Percentiles rank a stretch among this genome's conserved stretches.
These are phyloP conservation scores for Chydorus sphaericus DNA, from an alignment of 2,888 invertebrate genomes.

Conservation along the genomic window DNA sequence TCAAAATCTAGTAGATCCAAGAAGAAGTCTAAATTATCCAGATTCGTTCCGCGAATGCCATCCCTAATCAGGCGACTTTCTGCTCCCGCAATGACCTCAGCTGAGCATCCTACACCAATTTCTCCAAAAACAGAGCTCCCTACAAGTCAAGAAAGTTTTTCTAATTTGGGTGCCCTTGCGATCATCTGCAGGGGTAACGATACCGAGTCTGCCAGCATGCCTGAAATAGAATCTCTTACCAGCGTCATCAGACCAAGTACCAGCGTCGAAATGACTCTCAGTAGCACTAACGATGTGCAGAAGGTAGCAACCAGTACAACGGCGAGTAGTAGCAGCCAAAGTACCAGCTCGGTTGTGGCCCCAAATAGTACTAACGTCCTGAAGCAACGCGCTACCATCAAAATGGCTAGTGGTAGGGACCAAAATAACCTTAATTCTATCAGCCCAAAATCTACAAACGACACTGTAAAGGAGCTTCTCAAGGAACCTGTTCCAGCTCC, in stretches of 20 bases:
- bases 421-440: neutral
- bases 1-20: too few species aligned
- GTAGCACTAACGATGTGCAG: neutral
- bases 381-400: too few species aligned
- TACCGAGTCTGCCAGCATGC: too few species aligned
- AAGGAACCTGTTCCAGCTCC: constrained; percentile 19
- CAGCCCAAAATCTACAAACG: too few species aligned
- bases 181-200: constrained; percentile 4
- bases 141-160: neutral
- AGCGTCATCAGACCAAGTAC: neutral
- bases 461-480: constrained; percentile 9
- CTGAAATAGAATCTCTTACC: neutral
- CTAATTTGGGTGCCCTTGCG: neutral
- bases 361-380: too few species aligned
- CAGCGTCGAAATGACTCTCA: neutral
- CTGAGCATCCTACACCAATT: too few species aligned
- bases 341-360: too few species aligned
- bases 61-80: neutral
- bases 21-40: neutral
- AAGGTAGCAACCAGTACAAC: too few species aligned
- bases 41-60: neutral
- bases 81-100: neutral
- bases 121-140: neutral
- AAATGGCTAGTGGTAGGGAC: too few species aligned
- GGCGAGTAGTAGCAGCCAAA: neutral